Percentiles rank a stretch among this genome's conserved stretches.
Conservation (phyloP, 2,797 vertebrate species). For the Hybognathus amarus region DNA sequence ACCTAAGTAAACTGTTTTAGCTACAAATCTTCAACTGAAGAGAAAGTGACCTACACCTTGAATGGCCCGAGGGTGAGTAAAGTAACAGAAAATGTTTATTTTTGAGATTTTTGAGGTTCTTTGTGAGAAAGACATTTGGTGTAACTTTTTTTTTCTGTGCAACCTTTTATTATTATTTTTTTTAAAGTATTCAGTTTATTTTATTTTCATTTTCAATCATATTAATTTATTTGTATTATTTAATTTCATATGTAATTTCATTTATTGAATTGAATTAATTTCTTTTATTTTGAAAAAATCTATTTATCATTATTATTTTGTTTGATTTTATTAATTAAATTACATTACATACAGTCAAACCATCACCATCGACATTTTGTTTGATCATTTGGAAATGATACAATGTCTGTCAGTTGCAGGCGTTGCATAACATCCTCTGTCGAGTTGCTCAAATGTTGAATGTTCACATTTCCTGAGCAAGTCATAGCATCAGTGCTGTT, state of each 20-base stretch:
- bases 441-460: background rate
- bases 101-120: no score
- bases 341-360: background rate
- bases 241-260: background rate
- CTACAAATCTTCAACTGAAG: no score
- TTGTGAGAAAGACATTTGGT: background rate
- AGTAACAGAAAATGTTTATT: no score
- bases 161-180: background rate
- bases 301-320: background rate
- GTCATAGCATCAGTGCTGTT: background rate
- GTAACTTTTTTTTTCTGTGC: background rate
- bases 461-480: background rate
- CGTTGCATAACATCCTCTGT: slow-evolving; percentile 11
- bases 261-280: no score
- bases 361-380: background rate
- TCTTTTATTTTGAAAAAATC: no score
- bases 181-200: background rate
- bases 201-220: background rate
- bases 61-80: no score
- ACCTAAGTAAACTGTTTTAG: no score
- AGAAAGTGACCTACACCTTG: no score
- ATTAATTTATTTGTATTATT: background rate
- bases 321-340: background rate
- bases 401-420: background rate
- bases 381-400: background rate